Evolutionary conservation across 2,888 invertebrate genomes (phyloP).

Genomic region (Rapana venosa): DNA sequence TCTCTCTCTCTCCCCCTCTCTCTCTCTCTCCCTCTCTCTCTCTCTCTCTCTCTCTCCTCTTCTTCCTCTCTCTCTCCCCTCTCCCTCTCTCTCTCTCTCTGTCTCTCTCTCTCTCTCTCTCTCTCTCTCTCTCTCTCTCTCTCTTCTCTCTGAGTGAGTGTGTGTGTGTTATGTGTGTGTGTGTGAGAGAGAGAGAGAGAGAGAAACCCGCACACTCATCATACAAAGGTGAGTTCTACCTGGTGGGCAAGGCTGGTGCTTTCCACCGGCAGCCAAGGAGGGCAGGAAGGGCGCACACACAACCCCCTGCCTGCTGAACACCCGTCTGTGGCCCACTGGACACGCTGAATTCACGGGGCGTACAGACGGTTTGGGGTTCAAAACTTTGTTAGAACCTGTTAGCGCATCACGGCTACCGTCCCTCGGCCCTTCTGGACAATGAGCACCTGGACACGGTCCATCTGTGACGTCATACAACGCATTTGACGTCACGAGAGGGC

Average conservation of each 20-base stretch:
- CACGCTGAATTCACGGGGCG: not conserved
- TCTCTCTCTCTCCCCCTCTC: too few species aligned
- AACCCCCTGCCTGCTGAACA: not conserved
- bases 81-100: not conserved
- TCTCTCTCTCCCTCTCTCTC: too few species aligned
- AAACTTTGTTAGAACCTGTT: not conserved
- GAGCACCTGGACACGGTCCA: not conserved
- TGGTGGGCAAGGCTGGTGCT: not conserved
- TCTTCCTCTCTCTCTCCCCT: too few species aligned
- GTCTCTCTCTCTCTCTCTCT: too few species aligned
- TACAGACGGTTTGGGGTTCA: not conserved
- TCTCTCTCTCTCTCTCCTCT: too few species aligned
- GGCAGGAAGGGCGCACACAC: constrained; percentile 1
- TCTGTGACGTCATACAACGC: not conserved
- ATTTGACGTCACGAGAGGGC: not conserved
- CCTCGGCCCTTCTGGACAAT: not conserved
- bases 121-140: too few species aligned
- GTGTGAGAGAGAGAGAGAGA: not conserved
- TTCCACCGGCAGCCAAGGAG: not conserved
- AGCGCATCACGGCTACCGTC: too few species aligned
- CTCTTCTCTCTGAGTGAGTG: too few species aligned
- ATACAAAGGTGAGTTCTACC: not conserved
- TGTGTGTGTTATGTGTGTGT: not conserved
- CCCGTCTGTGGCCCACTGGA: not conserved
- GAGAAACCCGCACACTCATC: not conserved